Evolutionary conservation across 2,888 invertebrate genomes (phyloP), one percentile per base, ranked within the genome.

Genomic region (Euspilapteryx auroguttella): DNA sequence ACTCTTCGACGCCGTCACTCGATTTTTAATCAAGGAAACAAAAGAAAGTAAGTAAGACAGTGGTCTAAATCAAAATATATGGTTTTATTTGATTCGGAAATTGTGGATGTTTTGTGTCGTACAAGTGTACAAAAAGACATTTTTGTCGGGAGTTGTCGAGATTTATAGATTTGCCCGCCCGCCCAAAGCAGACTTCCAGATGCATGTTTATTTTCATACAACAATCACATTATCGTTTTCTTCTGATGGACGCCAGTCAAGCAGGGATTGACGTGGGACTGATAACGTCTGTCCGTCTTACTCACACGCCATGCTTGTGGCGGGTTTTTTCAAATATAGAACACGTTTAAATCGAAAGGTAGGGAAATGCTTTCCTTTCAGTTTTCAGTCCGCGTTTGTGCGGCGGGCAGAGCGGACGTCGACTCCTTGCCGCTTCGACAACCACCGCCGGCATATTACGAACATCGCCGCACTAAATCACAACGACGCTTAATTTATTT

Each of bases 361-460:
- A 46, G 45, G 50, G 44, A 58, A 55, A n/a, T n/a, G 48, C 49
- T 48, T 45, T 37, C 35, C 37, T n/a, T n/a, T n/a, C n/a, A n/a
- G n/a, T n/a, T 42, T 61, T 63, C 59, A 69, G 71, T 71, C 62
- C 69, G 73, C 68, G 66, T 45, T 51, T 40, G 51, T 46, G 66
- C 69, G 69, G 66, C 62, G 44, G 44, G 54, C 51, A 49, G 54
- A 38, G 49, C 51, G 62, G 64, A 50, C 42, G 61, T 53, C 39
- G 10, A 44, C 35, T 34, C 40, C 35, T 38, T 33, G 47, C 48
- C 52, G 52, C 47, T 41, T 39, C 32, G 32, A 36, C 24, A 26
- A 25, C 38, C 34, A 35, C 40, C n/a, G n/a, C n/a, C n/a, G n/a
- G n/a, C n/a, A n/a, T n/a, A n/a, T n/a, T n/a, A n/a, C n/a, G n/a